Percentiles rank a stretch among this genome's conserved stretches.
phyloP scores from a whole-genome alignment of 2,797 vertebrate genomes.

The Parotocinclus haroldoi region DNA sequence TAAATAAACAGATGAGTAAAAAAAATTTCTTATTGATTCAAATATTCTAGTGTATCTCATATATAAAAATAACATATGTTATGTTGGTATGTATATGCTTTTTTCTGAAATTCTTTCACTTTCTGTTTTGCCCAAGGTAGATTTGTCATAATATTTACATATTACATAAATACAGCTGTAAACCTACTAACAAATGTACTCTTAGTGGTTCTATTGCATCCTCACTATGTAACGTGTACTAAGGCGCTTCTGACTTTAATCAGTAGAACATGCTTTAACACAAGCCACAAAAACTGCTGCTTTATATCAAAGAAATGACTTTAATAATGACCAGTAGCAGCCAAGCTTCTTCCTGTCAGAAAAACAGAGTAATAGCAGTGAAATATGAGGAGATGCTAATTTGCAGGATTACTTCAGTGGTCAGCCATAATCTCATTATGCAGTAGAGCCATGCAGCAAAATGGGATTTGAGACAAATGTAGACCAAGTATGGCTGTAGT shows the following conservation, averaged over 20 bases:
- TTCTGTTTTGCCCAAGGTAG: no score
- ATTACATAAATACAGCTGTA: no score
- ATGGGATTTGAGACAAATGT: conserved; percentile 65
- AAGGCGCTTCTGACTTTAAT: background rate
- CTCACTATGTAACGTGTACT: no score
- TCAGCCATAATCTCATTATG: conserved; percentile 64
- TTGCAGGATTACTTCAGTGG: conserved; percentile 43
- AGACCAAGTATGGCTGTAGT: conserved; percentile 52
- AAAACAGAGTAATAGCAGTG: conserved; percentile 5
- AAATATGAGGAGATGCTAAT: conserved; percentile 41
- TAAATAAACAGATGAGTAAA: no score
- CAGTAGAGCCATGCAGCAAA: conserved; percentile 52
- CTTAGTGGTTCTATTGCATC: no score
- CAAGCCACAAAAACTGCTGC: conserved; percentile 15
- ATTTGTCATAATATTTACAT: no score
- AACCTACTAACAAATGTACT: no score
- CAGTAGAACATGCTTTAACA: conserved; percentile 1
- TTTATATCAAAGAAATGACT: background rate
- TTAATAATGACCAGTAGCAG: conserved; percentile 22
- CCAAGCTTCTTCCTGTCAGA: conserved; percentile 5
- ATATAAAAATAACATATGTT: no score
- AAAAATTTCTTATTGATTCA: no score
- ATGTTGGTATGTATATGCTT: no score
- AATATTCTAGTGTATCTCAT: no score
- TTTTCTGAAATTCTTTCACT: no score